Conservation (phyloP, 2,888 invertebrate species). For the Smittia aterrima region DNA sequence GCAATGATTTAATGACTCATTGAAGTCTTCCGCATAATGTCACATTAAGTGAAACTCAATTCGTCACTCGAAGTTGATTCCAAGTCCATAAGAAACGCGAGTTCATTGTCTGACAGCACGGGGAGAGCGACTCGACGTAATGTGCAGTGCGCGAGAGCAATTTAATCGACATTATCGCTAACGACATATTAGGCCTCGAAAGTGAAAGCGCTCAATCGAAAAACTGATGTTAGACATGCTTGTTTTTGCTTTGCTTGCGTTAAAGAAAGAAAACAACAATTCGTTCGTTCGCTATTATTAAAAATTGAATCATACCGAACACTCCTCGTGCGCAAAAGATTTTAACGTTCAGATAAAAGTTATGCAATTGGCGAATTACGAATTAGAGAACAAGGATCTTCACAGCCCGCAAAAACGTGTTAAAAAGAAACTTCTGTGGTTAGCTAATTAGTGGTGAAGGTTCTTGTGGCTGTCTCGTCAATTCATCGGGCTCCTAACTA, state of each 20-base stretch:
- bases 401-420: no score
- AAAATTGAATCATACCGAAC: slow-evolving; percentile 36
- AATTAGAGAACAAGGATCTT: background rate
- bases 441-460: no score
- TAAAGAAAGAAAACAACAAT: background rate
- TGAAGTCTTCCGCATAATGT: background rate
- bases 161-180: slow-evolving; percentile 34
- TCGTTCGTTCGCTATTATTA: background rate
- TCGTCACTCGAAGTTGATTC: slow-evolving; percentile 18
- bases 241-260: background rate
- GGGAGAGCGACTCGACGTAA: background rate
- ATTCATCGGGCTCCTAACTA: no score
- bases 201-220: slow-evolving; percentile 36
- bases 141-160: slow-evolving; percentile 11
- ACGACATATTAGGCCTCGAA: slow-evolving; percentile 32
- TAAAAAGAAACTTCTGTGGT: no score
- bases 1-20: slow-evolving; percentile 25
- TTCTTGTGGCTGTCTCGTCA: no score
- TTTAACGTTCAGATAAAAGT: background rate
- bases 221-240: background rate
- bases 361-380: background rate
- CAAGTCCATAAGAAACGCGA: background rate
- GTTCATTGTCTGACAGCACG: slow-evolving; percentile 9
- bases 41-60: slow-evolving; percentile 6
- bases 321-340: background rate